Evolutionary conservation across 2,888 invertebrate species (phyloP).

Genomic region (Psylliodes chrysocephalus): DNA sequence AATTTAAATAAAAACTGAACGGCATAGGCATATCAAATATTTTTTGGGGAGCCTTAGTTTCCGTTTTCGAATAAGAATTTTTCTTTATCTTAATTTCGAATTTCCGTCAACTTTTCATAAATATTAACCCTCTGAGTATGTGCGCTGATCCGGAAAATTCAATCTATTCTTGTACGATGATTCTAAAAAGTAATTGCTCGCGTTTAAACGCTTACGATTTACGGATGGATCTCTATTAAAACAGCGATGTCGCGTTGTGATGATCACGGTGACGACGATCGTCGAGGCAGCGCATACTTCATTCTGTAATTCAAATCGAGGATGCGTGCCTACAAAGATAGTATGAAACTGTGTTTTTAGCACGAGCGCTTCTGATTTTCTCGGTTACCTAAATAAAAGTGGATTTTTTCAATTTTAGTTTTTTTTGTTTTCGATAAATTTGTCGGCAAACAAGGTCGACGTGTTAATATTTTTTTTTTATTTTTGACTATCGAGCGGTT

Average conservation of each 20-base stretch:
- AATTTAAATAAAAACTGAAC: too few relatives aligned
- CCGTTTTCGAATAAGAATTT: too few relatives aligned
- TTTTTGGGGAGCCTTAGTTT: too few relatives aligned
- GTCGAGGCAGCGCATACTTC: not conserved
- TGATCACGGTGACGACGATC: not conserved
- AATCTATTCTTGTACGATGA: too few relatives aligned
- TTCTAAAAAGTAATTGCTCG: too few relatives aligned
- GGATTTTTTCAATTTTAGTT: constrained; percentile 23
- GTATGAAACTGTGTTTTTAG: constrained; percentile 36
- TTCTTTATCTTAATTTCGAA: too few relatives aligned
- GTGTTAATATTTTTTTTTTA: not conserved
- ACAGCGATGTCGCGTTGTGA: not conserved
- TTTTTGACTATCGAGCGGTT: not conserved
- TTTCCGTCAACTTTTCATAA: too few relatives aligned
- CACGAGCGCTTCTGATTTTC: constrained; percentile 29
- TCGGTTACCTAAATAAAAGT: constrained; percentile 37
- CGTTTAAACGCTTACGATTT: not conserved
- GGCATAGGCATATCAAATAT: too few relatives aligned
- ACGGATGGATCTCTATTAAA: too few relatives aligned
- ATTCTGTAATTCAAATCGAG: constrained; percentile 22
- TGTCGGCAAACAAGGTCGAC: constrained; percentile 26
- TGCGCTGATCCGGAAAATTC: too few relatives aligned
- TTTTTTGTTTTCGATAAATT: constrained; percentile 22
- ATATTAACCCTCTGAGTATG: too few relatives aligned
- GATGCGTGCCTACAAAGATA: constrained; percentile 27